These are phyloP conservation scores for Enteromius fasciolatus DNA, from an alignment of 2,797 vertebrate genomes.

Conservation along the genomic window DNA sequence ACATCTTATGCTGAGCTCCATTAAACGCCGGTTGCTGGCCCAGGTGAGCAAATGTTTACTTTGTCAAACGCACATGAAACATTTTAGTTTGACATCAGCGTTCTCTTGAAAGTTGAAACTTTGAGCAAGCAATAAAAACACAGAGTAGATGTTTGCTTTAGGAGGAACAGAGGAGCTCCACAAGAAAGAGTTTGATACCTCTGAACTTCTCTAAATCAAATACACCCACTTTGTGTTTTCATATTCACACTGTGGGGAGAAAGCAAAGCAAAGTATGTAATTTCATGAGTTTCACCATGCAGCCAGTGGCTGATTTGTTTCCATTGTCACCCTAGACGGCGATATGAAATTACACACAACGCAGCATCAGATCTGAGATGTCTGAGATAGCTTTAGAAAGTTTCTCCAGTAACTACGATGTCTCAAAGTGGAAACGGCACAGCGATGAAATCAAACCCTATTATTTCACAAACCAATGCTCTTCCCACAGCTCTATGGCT, in stretches of 20 bases:
- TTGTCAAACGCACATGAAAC: conserved; percentile 37
- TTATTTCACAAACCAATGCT: conserved; percentile 32
- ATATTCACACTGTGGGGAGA: conserved; percentile 20
- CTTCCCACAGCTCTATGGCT: not conserved
- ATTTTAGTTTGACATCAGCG: conserved; percentile 17
- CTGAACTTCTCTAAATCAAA: conserved; percentile 41
- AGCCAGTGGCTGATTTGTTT: conserved; percentile 23
- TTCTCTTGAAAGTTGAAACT: conserved; percentile 34
- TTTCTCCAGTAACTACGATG: not conserved
- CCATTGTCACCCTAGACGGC: conserved; percentile 16
- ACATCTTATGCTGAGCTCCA: not conserved
- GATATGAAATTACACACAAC: conserved; percentile 29
- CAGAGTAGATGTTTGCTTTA: conserved; percentile 19
- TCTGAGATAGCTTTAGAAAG: conserved; percentile 1
- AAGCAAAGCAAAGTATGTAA: not conserved
- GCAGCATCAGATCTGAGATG: not conserved
- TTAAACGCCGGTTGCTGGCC: conserved; percentile 1
- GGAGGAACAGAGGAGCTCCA: conserved; percentile 22
- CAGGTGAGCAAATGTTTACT: conserved; percentile 47
- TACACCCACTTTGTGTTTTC: conserved; percentile 34
- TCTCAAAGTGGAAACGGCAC: not conserved
- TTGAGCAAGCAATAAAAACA: conserved; percentile 32
- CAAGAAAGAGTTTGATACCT: conserved; percentile 23
- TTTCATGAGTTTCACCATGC: conserved; percentile 18
- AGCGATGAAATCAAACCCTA: conserved; percentile 23